Evolutionary conservation across 2,888 invertebrate species (phyloP), one percentile per base, ranked within the genome.

Genomic region (Harpalus rufipes): DNA sequence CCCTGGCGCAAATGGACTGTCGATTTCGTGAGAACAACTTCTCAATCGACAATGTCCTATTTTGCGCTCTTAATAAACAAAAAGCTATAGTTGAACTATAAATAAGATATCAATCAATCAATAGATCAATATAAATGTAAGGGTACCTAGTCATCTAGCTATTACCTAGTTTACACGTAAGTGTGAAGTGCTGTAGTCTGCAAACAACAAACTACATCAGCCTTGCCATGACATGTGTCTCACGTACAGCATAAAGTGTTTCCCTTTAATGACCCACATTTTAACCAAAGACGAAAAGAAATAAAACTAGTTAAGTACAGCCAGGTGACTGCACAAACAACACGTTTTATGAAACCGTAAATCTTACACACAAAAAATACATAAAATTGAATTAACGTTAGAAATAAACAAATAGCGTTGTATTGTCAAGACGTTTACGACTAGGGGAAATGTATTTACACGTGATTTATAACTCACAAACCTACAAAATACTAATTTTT

Each of bases 201-300:
- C 32, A 58, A 7, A 78, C 12, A 39, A 68, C 41, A 81, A 16
- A 72, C 25, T 68, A 68, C 18, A 39, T 41, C 39, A 41, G 41
- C 68, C 68, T 12, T 14, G 7, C n/a, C 65, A 14, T 82, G 82
- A 82, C 72, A 72, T 82, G 72, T 82, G 82, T 82, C 68, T 68
- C 82, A 82, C 82, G 82, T 58, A 56, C 21, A 32, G 78, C 51
- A 39, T 41, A 12, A 39, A 81, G 81, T 81, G 39, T 82, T 72
- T 83, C 76, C 74, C 74, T 83, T 83, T 83, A 83, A 83, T 83
- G 83, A 83, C 83, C 83, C 83, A 83, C 83, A 83, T 83, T 83
- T 83, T 68, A 83, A 76, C 59, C 83, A 58, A 74, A 74, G 74
- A 61, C 59, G 59, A 74, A 76, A 58, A 83, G 83, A 83, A 83